These are phyloP conservation scores for Coryphaenoides rupestris DNA, from an alignment of 2,113 vertebrate species.

Conservation along the genomic window DNA sequence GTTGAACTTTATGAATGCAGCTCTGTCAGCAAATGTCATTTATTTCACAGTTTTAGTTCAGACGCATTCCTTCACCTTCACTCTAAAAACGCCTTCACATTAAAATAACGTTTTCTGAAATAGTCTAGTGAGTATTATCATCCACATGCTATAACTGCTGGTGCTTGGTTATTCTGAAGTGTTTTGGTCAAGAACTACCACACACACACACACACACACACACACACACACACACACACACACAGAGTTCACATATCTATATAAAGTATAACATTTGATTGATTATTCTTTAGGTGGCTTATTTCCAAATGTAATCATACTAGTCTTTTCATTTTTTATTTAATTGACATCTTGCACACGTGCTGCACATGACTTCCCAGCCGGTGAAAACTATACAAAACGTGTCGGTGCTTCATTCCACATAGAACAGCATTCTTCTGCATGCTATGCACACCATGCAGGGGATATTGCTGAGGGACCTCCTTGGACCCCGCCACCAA, in stretches of 20 bases:
- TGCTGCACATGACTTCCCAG: constrained; percentile 45
- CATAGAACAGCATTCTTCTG: constrained; percentile 13
- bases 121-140: too few relatives aligned
- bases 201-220: too few relatives aligned
- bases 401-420: constrained; percentile 24
- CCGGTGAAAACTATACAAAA: constrained; percentile 39
- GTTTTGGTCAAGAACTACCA: too few relatives aligned
- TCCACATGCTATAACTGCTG: too few relatives aligned
- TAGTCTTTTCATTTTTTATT: constrained; percentile 20
- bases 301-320: constrained; percentile 15
- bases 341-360: constrained; percentile 5
- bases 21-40: background rate
- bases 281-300: background rate
- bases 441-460: constrained; percentile 31
- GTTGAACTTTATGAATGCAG: background rate
- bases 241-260: too few relatives aligned
- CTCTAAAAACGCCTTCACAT: too few relatives aligned
- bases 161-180: too few relatives aligned
- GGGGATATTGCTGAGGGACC: constrained; percentile 55
- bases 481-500: constrained; percentile 39
- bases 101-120: too few relatives aligned
- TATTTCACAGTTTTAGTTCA: background rate
- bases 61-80: background rate
- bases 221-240: too few relatives aligned
- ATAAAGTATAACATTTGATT: background rate